phyloP scores from a whole-genome alignment of 2,797 vertebrate genomes.

The Crenuchus spilurus region DNA sequence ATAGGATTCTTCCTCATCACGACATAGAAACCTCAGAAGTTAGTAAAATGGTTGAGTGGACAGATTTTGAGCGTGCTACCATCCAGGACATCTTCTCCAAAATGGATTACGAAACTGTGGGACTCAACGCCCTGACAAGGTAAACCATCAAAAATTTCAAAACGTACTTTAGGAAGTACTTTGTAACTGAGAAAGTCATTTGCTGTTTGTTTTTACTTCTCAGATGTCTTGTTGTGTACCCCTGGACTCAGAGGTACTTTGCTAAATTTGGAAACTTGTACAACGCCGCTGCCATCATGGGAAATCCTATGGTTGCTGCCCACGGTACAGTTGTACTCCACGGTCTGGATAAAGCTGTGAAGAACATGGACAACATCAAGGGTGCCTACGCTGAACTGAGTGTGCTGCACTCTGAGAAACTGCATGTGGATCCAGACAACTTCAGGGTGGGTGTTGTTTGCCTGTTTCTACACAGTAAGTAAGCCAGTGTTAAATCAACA shows the following conservation, averaged over 20 bases:
- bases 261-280: slow-evolving; percentile 75
- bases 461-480: too few relatives aligned
- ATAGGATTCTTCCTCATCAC: slow-evolving; percentile 7
- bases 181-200: not conserved
- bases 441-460: too few relatives aligned
- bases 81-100: too few relatives aligned
- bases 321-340: slow-evolving; percentile 77
- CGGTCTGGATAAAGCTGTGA: too few relatives aligned
- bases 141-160: slow-evolving; percentile 26
- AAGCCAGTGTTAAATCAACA: too few relatives aligned
- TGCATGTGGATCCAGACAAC: too few relatives aligned
- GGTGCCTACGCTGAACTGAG: too few relatives aligned
- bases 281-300: slow-evolving; percentile 55
- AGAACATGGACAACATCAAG: too few relatives aligned
- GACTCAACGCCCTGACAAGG: slow-evolving; percentile 71
- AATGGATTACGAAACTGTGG: slow-evolving; percentile 59
- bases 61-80: too few relatives aligned
- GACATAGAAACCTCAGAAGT: slow-evolving; percentile 2
- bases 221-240: too few relatives aligned
- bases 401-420: too few relatives aligned
- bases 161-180: not conserved
- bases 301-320: slow-evolving; percentile 69
- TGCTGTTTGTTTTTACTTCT: slow-evolving; percentile 54
- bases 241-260: slow-evolving; percentile 85
- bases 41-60: slow-evolving; percentile 77